Evolutionary conservation across 2,113 vertebrate species (phyloP), one percentile per base, ranked within the genome.

Genomic region (Maccullochella peelii): DNA sequence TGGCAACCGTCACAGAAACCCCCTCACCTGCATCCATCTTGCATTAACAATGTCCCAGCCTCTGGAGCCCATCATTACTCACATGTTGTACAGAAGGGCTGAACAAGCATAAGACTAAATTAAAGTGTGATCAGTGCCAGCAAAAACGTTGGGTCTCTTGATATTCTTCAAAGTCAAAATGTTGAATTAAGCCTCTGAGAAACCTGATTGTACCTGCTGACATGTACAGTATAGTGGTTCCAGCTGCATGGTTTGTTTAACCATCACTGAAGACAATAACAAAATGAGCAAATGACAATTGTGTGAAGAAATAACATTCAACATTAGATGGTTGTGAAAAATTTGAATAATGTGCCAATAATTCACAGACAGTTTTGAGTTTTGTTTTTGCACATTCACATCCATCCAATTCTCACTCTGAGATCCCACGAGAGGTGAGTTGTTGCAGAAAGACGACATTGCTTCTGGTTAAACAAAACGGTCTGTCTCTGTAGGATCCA

Each of bases 111-210:
- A 33, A 21, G 25, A 36, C 44, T 63, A 63, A 47, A 61, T 79
- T 79, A 67, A 79, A 85, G 42, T 79, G 21, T 66, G 68, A 74
- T 73, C 73, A 69, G 30, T 73, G 78, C 77, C 68, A 77, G 40
- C 40, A n/a, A 33, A 40, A 25, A 25, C 25, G 40, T 77, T 5
- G 6, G 54, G 68, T 81, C 55, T 69, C 5, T 73, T 33, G 33
- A 33, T 33, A 33, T 33, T 33, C 33, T 33, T 33, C 33, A 33
- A 4, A 33, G 20, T 77, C 25, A 21, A 70, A 76, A 82, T 61
- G 23, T 30, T 55, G 10, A 75, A 77, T 70, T 12, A 69, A 68
- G 50, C 40, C 40, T 25, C n/a, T 9, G 30, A 33, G 44, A 52
- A 5, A 30, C 27, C 36, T 21, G 66, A 20, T 49, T 30, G n/a